Conservation (phyloP, 2,113 vertebrate species). For the Ranitomeya imitator region DNA sequence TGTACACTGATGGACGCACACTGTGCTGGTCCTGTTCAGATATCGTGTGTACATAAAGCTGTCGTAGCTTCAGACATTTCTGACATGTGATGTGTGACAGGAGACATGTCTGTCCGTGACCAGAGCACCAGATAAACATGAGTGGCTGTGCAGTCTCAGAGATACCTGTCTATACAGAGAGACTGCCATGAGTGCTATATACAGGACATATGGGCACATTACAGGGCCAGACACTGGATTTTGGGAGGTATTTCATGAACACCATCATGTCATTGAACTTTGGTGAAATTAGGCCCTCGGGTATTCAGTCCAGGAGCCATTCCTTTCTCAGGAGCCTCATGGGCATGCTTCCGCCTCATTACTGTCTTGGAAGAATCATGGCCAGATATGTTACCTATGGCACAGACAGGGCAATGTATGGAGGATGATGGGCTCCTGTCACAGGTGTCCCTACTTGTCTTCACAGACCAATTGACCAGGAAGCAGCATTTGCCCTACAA, state of each 20-base stretch:
- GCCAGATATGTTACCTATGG: background rate
- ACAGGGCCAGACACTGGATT: background rate
- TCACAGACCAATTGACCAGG: background rate
- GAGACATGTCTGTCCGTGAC: conserved; percentile 11
- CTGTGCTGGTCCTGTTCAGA: conserved; percentile 2
- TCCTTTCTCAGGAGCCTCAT: background rate
- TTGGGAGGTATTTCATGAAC: background rate
- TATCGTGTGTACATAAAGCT: conserved; percentile 7
- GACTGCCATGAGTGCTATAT: background rate
- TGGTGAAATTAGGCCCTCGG: background rate
- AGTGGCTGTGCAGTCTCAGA: background rate
- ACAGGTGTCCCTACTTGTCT: background rate
- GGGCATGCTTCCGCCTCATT: background rate
- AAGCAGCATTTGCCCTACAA: background rate
- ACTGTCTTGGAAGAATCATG: background rate
- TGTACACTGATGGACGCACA: background rate
- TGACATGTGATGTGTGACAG: conserved; percentile 45
- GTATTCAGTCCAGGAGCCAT: background rate
- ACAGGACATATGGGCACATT: background rate
- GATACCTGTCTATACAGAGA: background rate
- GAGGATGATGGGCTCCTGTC: background rate
- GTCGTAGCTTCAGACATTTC: conserved; percentile 21
- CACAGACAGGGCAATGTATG: background rate
- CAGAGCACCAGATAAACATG: background rate
- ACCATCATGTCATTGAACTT: background rate